Percentiles rank a stretch among this genome's conserved stretches.
These are phyloP conservation scores for Acromyrmex echinatior DNA, from an alignment of 1,140 invertebrate species.

Conservation along the genomic window DNA sequence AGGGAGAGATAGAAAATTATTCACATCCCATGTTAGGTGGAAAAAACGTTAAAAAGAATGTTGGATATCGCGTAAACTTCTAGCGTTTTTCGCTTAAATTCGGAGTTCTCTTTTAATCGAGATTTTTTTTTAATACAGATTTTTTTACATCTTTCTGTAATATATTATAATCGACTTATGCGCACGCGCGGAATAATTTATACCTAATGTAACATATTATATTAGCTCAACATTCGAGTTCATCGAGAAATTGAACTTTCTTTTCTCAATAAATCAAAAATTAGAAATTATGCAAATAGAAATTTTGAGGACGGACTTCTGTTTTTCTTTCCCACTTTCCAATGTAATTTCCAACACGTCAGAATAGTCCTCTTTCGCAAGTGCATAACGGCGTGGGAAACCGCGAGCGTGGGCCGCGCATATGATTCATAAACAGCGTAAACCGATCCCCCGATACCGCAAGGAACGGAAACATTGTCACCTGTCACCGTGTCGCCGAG, in stretches of 20 bases:
- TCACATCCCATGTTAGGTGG: not conserved
- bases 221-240: not conserved
- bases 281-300: not conserved
- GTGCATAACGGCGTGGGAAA: conserved; percentile 67
- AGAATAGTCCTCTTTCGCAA: conserved; percentile 67
- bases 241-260: not conserved
- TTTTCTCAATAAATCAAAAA: not conserved
- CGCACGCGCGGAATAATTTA: not conserved
- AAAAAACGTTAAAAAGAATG: conserved; percentile 20
- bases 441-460: conserved; percentile 26
- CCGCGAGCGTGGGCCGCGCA: conserved; percentile 17
- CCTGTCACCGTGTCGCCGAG: conserved; percentile 14
- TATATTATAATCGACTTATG: not conserved
- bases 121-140: not conserved
- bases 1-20: conserved; percentile 43
- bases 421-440: conserved; percentile 32
- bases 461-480: conserved; percentile 29
- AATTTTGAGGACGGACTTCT: not conserved
- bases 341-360: conserved; percentile 44
- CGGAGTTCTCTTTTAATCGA: not conserved
- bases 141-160: not conserved
- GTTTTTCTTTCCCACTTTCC: conserved; percentile 21
- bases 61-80: not conserved
- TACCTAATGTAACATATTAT: not conserved
- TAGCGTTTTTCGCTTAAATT: conserved; percentile 21